These are phyloP conservation scores for Chaetodon auriga DNA, from an alignment of 2,113 vertebrate genomes.

Conservation along the genomic window DNA sequence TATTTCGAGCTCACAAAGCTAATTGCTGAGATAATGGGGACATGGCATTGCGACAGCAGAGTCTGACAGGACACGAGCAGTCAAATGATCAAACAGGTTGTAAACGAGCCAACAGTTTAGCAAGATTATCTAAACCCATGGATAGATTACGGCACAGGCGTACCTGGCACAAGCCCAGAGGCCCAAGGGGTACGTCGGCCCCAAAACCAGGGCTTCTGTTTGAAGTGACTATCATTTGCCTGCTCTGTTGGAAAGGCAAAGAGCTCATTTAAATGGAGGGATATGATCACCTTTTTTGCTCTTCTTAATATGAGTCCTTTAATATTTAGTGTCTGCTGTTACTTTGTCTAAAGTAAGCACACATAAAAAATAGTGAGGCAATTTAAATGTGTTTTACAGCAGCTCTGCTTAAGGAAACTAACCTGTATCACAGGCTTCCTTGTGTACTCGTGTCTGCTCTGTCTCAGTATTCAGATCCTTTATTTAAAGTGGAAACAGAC, in stretches of 20 bases:
- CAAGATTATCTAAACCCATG: neutral
- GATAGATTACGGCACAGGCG: neutral
- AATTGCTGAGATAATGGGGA: neutral
- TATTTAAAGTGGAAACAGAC: too few species aligned
- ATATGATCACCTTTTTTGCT: neutral
- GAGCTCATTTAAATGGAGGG: neutral
- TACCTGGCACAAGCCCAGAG: neutral
- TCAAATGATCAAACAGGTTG: neutral
- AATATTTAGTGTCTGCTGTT: neutral
- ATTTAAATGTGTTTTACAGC: neutral
- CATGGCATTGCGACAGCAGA: neutral
- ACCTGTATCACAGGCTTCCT: too few species aligned
- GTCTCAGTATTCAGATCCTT: too few species aligned
- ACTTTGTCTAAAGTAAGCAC: neutral
- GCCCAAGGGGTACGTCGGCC: neutral
- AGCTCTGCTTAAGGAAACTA: too few species aligned
- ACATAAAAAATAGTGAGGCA: neutral
- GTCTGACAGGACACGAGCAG: neutral
- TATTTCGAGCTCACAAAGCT: neutral
- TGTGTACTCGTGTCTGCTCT: too few species aligned
- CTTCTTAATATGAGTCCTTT: neutral
- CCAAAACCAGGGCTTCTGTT: neutral
- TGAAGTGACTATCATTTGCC: neutral
- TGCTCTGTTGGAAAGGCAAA: neutral
- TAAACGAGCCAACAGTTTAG: slow-evolving; percentile 5